Evolutionary conservation across 2,888 invertebrate species (phyloP), one percentile per base, ranked within the genome.

Genomic region (Himalopsyche tibetana): DNA sequence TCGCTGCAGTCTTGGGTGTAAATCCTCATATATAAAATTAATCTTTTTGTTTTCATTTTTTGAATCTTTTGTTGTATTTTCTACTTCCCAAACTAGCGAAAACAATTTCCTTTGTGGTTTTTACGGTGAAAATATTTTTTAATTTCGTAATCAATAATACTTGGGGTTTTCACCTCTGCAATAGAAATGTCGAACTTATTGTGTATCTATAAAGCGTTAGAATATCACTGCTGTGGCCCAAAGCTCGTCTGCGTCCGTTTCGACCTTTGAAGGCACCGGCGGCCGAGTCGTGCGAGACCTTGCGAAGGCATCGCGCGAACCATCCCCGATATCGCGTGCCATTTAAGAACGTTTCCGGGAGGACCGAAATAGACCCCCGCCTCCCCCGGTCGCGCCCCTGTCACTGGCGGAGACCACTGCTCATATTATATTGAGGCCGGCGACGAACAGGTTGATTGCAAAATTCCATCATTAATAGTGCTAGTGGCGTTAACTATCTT

Each of bases 281-380:
- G 45, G 45, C 45, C 9, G 28, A 63, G 28, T 19, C 63, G 28
- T 19, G 63, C 63, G 63, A 11, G 28, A 63, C 63, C 19, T n/a
- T 28, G 63, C 63, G 63, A 63, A 63, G 28, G 56, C 56, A n/a
- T 3, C 8, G 56, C n/a, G 56, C 4, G 56, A n/a, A 63, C 63
- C 19, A 63, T 63, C 63, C 63, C 63, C 63, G 63, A 63, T 9
- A 63, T 63, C 63, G 63, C 63, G 63, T 63, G 63, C 63, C 63
- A 63, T 83, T 83, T 83, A 83, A 63, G 5, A 63, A 63, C n/a
- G 63, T 56, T 83, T 69, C 38, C 56, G 38, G 69, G 56, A 56
- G 45, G 69, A 42, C 83, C 55, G 82, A 82, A 55, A 82, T 82
- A 56, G 56, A 82, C 56, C 69, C 83, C 36, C 45, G 69, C 63